Conservation (phyloP, 2,888 invertebrate genomes). For the Drosophila rubida region DNA sequence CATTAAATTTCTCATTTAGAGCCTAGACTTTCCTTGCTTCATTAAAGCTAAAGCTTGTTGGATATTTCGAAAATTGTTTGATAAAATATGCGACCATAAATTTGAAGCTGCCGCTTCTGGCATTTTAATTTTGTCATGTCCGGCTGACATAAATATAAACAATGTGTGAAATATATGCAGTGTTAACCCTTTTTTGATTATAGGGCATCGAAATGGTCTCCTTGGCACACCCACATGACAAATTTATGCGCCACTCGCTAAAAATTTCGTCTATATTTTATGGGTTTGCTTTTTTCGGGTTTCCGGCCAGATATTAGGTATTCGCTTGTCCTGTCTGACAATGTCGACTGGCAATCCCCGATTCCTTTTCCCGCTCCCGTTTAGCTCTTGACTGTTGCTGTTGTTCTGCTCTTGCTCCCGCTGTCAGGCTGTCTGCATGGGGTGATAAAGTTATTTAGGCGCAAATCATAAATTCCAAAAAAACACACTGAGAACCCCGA, state of each 20-base stretch:
- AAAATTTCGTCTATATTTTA: conserved; percentile 74
- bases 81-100: not conserved
- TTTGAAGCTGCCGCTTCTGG: not conserved
- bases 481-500: conserved; percentile 38
- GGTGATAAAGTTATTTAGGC: conserved; percentile 82
- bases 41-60: not conserved
- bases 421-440: conserved; percentile 44
- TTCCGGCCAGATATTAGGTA: conserved; percentile 60
- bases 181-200: conserved; percentile 19
- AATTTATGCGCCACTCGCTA: conserved; percentile 59
- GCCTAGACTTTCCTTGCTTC: no score
- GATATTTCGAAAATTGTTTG: not conserved
- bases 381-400: not conserved
- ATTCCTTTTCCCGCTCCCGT: conserved; percentile 12
- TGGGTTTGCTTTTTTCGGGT: conserved; percentile 66
- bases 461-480: conserved; percentile 82
- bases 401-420: conserved; percentile 4
- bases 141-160: conserved; percentile 15
- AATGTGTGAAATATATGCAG: conserved; percentile 17
- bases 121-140: conserved; percentile 7
- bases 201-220: conserved; percentile 18
- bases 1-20: not conserved
- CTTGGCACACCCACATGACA: conserved; percentile 52
- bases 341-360: not conserved
- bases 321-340: conserved; percentile 16